A percentile compares a stretch with the other conserved stretches of the same genome.
phyloP scores from a whole-genome alignment of 2,888 invertebrate species.

The Diarsia dahlii region DNA sequence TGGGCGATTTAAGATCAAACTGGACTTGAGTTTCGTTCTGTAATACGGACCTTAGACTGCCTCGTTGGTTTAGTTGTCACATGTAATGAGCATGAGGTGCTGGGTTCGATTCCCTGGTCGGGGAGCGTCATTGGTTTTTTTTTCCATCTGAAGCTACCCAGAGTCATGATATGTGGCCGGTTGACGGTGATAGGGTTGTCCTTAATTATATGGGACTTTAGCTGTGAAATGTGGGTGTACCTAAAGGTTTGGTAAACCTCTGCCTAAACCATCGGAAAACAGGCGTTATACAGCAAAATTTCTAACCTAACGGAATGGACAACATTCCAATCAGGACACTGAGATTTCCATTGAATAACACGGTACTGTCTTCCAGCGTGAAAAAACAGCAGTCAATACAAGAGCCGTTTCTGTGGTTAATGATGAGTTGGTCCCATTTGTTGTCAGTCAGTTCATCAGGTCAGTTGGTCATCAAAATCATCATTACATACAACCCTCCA shows the following conservation, averaged over 20 bases:
- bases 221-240: neutral
- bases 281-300: neutral
- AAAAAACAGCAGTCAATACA: neutral
- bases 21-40: no score
- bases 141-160: neutral
- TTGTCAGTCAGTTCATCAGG: no score
- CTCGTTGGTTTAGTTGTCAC: no score
- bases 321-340: neutral
- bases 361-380: neutral
- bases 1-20: no score
- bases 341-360: neutral
- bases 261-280: neutral
- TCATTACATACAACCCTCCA: no score
- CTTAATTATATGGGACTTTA: neutral
- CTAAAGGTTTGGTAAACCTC: neutral
- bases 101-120: neutral
- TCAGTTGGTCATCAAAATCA: no score
- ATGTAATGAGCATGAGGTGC: neutral
- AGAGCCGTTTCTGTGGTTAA: neutral
- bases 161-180: neutral
- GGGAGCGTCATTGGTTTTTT: neutral
- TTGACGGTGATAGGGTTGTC: neutral
- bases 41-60: neutral
- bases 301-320: neutral
- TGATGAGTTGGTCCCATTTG: conserved; percentile 1